Base-by-base conservation (phyloP, 2,797 vertebrate species). In the Podarcis lilfordi region DNA sequence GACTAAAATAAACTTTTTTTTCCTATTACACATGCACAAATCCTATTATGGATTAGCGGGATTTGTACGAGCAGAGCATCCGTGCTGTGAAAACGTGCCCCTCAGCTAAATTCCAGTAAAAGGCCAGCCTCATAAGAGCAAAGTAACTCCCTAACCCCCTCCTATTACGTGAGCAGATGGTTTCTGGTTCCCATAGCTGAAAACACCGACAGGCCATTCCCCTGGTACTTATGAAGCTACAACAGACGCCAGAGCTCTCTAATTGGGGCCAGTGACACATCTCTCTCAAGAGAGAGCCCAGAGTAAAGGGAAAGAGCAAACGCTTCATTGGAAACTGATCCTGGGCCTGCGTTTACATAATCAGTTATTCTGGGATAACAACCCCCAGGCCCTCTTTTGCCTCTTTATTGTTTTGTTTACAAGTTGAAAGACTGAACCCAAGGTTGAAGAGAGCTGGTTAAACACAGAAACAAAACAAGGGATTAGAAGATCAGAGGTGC, bases 21-120 rank as follows among this genome's bases (percentile, higher is more conserved):
- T 59, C 87, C 83, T 84, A 82, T 64, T 84, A 72, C 21, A 86
- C 7, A 77, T 4, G 35, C 37, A 84, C 84, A 92, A 92, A 90
- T 76, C 10, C 27, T 89, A 10, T 85, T 92, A 75, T 17, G 85
- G 19, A 91, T 89, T 86, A 90, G 78, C 23, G 79, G 75, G 74
- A 85, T 88, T 91, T 93, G 81, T 87, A 43, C 1, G 0, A 86
- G 43, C 50, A 89, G 45, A 89, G 74, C 8, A 89, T 43, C 32
- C 79, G 66, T 32, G 7, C 50, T 43, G 64, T 82, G 86, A 76
- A 85, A 71, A 89, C 8, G 61, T 80, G 45, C 45, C 86, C 84
- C 0, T 82, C 91, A 75, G 72, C 66, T 90, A 84, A 82, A 72
- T 79, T 29, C 21, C 79, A 69, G 76, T 80, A 86, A 91, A 89